Evolutionary conservation across 2,113 vertebrate genomes (phyloP).

Genomic region (Nematolebias whitei): DNA sequence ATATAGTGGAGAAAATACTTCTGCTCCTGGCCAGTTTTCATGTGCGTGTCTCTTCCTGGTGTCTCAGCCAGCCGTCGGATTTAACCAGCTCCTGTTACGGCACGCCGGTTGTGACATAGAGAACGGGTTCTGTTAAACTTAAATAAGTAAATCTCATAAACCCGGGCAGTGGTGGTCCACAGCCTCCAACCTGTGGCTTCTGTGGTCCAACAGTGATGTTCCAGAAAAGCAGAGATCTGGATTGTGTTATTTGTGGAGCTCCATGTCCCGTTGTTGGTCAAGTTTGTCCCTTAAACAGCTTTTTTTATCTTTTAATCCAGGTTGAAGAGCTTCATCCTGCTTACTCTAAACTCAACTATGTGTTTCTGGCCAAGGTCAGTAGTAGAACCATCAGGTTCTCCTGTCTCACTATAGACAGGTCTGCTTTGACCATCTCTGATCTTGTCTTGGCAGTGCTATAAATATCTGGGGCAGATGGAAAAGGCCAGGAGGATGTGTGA

Average conservation of each 20-base stretch:
- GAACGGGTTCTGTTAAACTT: too few species aligned
- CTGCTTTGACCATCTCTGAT: neutral
- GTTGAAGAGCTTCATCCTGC: slow-evolving; percentile 89
- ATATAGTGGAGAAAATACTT: slow-evolving; percentile 65
- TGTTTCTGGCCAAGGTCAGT: slow-evolving; percentile 93
- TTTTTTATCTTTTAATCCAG: slow-evolving; percentile 67
- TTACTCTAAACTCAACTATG: slow-evolving; percentile 92
- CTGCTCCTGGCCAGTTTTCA: slow-evolving; percentile 57
- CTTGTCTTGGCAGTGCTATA: slow-evolving; percentile 85
- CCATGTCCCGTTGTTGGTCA: neutral
- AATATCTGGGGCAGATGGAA: slow-evolving; percentile 83
- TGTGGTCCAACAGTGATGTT: neutral
- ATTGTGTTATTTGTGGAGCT: neutral
- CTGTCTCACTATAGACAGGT: too few species aligned
- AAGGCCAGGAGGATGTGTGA: slow-evolving; percentile 86
- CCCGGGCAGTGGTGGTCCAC: slow-evolving; percentile 22
- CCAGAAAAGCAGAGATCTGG: neutral
- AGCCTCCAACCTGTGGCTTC: neutral
- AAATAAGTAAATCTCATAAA: slow-evolving; percentile 43
- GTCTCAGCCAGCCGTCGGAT: slow-evolving; percentile 55
- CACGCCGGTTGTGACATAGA: slow-evolving; percentile 57
- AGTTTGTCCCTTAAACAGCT: neutral
- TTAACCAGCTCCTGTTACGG: slow-evolving; percentile 66
- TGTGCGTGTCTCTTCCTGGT: slow-evolving; percentile 49
- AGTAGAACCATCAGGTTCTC: neutral